Evolutionary conservation across 1,140 invertebrate genomes (phyloP), one percentile per base, ranked within the genome.

Genomic region (Goniozus legneri): DNA sequence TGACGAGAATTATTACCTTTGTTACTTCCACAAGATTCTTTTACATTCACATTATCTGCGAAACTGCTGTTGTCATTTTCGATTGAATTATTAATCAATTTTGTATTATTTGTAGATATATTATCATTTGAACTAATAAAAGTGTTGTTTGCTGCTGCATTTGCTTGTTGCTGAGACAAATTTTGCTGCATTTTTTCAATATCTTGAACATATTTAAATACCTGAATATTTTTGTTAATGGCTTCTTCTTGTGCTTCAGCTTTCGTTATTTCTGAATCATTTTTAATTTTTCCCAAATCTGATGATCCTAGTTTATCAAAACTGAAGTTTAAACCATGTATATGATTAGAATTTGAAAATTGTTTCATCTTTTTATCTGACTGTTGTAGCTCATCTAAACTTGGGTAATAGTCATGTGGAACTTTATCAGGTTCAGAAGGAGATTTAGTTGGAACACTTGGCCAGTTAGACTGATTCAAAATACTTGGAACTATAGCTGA

Each of bases 391-490:
- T 75, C 74, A 20, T 75, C 71, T 15, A 75, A 49, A 42, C 71
- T 74, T 1, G 74, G 74, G 49, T 76, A 76, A 47, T 74, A 70
- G 38, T 75, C 71, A 49, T 69, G 47, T 39, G 58, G 53, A 38
- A 62, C 53, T 56, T 74, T 64, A 14, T 68, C 63, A 15, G 60
- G 55, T 34, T 72, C 69, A 4, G 64, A 64, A 6, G 57, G 47
- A 0, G 66, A 55, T 47, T 73, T 63, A 12, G 56, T 51, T 10
- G 59, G 56, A 19, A 73, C 69, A 15, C 49, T 64, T 14, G 69
- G 68, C 71, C 71, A 73, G 3, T 58, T 54, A 7, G 48, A 44
- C 2, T 59, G 49, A 8, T 65, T 67, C 21, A 70, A 47, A 50
- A 63, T 63, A 16, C 48, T 65, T 10, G 60, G 61, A 3, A 58